A percentile compares a stretch with the other conserved stretches of the same genome.
Conservation (phyloP, 2,888 invertebrate genomes). For the Caenorhabditis sp. region DNA sequence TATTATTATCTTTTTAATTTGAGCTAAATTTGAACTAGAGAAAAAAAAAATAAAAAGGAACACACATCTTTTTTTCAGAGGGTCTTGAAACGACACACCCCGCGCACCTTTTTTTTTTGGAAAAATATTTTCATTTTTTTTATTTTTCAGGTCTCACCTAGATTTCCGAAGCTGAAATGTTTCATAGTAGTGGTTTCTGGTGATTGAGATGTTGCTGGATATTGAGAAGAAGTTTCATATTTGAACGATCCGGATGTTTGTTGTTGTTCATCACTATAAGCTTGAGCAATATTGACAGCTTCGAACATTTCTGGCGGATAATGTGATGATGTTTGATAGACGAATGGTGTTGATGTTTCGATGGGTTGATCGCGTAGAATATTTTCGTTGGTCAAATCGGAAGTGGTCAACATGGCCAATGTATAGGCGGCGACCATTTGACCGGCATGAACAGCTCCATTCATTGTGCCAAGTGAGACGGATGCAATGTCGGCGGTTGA, state of each 20-base stretch:
- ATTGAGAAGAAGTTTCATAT: slow-evolving; percentile 39
- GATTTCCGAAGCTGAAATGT: slow-evolving; percentile 41
- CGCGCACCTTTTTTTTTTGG: too few species aligned
- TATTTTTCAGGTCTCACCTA: too few species aligned
- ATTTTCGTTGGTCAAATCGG: slow-evolving; percentile 15
- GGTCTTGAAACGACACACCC: too few species aligned
- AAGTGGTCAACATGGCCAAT: slow-evolving; percentile 20
- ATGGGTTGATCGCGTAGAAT: slow-evolving; percentile 26
- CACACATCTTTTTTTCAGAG: too few species aligned
- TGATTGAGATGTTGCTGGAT: slow-evolving; percentile 21
- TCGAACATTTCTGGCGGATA: slow-evolving; percentile 37
- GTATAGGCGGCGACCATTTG: slow-evolving; percentile 34
- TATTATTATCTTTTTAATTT: background rate
- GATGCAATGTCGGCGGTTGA: slow-evolving; percentile 54
- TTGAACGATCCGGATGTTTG: slow-evolving; percentile 4
- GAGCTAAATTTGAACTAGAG: background rate
- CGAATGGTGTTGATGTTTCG: slow-evolving; percentile 32
- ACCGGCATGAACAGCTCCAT: slow-evolving; percentile 55
- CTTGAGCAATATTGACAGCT: background rate
- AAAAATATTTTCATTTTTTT: too few species aligned
- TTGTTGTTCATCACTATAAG: background rate
- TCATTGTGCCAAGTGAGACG: slow-evolving; percentile 55
- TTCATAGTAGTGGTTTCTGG: slow-evolving; percentile 27
- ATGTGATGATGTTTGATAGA: slow-evolving; percentile 45
- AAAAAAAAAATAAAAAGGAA: background rate